Conservation (phyloP, 2,113 vertebrate species). For the Plotosus lineatus region DNA sequence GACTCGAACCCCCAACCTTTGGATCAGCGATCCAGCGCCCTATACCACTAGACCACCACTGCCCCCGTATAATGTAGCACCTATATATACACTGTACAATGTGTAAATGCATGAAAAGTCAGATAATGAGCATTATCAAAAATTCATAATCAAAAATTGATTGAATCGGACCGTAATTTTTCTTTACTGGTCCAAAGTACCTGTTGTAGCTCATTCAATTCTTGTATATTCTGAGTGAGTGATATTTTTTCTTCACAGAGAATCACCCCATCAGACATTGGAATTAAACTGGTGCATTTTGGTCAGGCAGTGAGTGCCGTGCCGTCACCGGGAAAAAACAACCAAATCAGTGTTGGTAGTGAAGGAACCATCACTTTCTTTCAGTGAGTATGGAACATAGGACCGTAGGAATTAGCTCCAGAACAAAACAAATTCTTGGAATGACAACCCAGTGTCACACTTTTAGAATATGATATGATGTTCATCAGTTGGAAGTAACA, state of each 20-base stretch:
- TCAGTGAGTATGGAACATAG: conserved; percentile 48
- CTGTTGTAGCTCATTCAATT: not conserved
- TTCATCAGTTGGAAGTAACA: too few relatives aligned
- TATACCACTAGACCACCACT: too few relatives aligned
- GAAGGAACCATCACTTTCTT: conserved; percentile 48
- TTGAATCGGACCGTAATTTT: not conserved
- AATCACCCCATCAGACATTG: conserved; percentile 53
- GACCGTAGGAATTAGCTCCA: not conserved
- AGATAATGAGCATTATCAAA: not conserved
- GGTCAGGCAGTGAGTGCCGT: conserved; percentile 56
- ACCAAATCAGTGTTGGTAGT: conserved; percentile 55
- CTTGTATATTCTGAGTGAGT: not conserved
- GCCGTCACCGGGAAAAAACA: not conserved
- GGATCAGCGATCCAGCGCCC: too few relatives aligned
- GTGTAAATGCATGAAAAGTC: not conserved
- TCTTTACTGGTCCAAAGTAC: not conserved
- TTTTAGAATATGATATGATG: not conserved
- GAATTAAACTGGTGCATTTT: conserved; percentile 52
- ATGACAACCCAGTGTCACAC: not conserved
- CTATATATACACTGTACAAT: not conserved
- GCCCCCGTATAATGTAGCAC: too few relatives aligned
- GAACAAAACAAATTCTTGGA: not conserved
- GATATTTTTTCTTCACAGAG: conserved; percentile 47
- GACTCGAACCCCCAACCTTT: too few relatives aligned
- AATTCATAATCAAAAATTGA: not conserved